Conservation (phyloP, 2,888 invertebrate species). For the Hydraecia micacea region DNA sequence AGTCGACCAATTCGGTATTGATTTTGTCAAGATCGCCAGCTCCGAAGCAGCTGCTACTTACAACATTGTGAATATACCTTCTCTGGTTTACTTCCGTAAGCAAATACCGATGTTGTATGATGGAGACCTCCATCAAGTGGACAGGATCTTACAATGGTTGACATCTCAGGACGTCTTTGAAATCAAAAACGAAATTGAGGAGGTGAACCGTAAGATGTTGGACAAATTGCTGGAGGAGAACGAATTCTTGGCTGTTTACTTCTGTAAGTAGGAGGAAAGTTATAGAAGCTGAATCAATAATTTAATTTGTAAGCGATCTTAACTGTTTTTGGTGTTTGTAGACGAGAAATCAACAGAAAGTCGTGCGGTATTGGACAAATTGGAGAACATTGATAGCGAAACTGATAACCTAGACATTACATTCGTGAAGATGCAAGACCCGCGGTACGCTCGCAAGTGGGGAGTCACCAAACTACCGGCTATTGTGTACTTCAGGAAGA, state of each 20-base stretch:
- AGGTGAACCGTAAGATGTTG: conserved; percentile 98
- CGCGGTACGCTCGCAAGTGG: conserved; percentile 97
- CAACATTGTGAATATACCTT: conserved; percentile 95
- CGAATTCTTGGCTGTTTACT: conserved; percentile 98
- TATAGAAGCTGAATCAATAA: not conserved
- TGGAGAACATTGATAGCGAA: conserved; percentile 98
- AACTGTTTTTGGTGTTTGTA: conserved; percentile 73
- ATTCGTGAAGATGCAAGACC: conserved; percentile 98
- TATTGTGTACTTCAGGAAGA: conserved; percentile 96
- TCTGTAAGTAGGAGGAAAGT: conserved; percentile 93
- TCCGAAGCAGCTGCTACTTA: conserved; percentile 95
- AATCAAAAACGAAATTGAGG: conserved; percentile 98
- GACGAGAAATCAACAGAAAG: conserved; percentile 96
- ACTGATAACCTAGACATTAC: conserved; percentile 98
- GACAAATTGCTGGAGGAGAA: conserved; percentile 98
- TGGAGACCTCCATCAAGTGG: conserved; percentile 96
- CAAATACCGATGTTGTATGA: conserved; percentile 96
- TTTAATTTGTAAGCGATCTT: not conserved
- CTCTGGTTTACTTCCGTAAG: conserved; percentile 96
- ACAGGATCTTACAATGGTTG: conserved; percentile 96
- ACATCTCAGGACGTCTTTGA: conserved; percentile 98
- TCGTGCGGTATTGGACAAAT: conserved; percentile 94
- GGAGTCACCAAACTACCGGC: conserved; percentile 97
- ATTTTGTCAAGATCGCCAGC: conserved; percentile 97
- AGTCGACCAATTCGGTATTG: conserved; percentile 97